phyloP scores from a whole-genome alignment of 1,140 invertebrate genomes.

The Drosophila lacertosa region DNA sequence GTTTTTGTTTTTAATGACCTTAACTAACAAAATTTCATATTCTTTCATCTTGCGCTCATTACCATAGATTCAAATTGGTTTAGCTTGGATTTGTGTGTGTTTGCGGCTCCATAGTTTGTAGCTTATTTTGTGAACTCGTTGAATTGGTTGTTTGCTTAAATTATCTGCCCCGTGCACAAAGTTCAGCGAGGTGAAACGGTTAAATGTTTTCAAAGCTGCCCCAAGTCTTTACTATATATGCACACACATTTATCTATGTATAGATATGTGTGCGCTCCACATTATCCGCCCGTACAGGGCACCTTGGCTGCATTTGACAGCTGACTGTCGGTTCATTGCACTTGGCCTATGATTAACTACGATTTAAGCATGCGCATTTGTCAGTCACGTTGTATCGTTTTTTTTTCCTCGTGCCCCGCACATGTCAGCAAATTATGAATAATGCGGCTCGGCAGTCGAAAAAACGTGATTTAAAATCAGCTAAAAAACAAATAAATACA shows the following conservation, averaged over 20 bases:
- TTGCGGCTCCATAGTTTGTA: constrained; percentile 29
- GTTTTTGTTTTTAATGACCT: constrained; percentile 22
- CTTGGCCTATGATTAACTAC: constrained; percentile 28
- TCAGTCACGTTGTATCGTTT: constrained; percentile 32
- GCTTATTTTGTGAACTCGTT: constrained; percentile 26
- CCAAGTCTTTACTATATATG: constrained; percentile 8
- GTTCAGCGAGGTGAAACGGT: constrained; percentile 57
- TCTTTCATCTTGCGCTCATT: constrained; percentile 37
- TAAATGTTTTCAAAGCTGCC: constrained; percentile 50
- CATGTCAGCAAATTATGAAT: constrained; percentile 44
- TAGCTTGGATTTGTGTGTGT: no score
- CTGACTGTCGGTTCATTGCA: constrained; percentile 28
- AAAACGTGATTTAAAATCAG: constrained; percentile 34
- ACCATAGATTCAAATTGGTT: constrained; percentile 33
- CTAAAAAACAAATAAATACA: constrained; percentile 11
- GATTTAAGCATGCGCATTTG: constrained; percentile 19
- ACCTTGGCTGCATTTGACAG: constrained; percentile 5
- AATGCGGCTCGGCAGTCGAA: constrained; percentile 11
- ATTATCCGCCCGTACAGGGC: constrained; percentile 36
- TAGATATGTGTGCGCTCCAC: constrained; percentile 15
- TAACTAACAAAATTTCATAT: constrained; percentile 25
- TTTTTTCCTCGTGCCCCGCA: not conserved
- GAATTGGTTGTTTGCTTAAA: constrained; percentile 44
- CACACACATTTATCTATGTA: not conserved
- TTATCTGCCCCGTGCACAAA: constrained; percentile 36